phyloP scores from a whole-genome alignment of 1,140 invertebrate species.

The Plodia interpunctella region DNA sequence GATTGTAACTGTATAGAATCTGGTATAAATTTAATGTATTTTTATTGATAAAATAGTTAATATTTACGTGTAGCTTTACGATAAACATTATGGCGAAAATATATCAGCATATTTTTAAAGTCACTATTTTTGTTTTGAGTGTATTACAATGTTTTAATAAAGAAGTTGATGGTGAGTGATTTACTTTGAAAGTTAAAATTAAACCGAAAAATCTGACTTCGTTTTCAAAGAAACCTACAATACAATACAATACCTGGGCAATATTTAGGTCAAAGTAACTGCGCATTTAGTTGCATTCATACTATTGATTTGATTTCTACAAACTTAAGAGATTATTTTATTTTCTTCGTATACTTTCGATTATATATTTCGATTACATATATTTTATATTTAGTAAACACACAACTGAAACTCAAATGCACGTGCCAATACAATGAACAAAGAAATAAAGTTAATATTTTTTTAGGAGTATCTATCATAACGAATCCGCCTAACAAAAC shows the following conservation, averaged over 20 bases:
- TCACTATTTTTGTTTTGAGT: neutral
- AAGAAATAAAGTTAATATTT: neutral
- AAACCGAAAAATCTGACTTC: neutral
- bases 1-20: no score
- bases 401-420: no score
- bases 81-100: neutral
- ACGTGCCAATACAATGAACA: neutral
- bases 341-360: no score
- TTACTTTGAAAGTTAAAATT: neutral
- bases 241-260: no score
- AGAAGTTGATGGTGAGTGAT: neutral
- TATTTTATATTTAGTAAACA: no score
- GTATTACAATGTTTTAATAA: constrained; percentile 4
- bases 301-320: no score
- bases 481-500: constrained; percentile 34
- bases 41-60: neutral
- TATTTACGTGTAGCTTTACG: neutral
- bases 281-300: no score
- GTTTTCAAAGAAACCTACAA: no score
- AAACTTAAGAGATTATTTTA: no score
- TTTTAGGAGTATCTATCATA: neutral
- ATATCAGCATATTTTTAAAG: neutral
- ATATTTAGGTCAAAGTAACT: neutral
- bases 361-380: no score
- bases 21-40: neutral